Base-by-base conservation (phyloP, 2,113 vertebrate genomes). In the human (Homo sapiens) region DNA sequence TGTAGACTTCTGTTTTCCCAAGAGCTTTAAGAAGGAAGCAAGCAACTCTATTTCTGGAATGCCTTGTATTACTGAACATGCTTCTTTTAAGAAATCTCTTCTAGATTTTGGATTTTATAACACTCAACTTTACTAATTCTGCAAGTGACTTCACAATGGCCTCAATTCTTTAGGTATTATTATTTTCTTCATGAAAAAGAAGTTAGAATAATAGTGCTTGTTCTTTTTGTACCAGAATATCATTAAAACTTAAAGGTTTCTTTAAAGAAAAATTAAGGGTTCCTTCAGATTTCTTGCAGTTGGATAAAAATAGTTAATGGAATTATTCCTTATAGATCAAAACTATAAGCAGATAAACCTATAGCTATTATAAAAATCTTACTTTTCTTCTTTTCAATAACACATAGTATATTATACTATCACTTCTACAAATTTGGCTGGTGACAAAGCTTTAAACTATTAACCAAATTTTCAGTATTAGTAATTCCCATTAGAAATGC, bases 401-500 rank as follows among this genome's bases (percentile, higher is more conserved):
- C 16, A 52, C 6, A n/a, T 45, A 30, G 8, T 40, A 88, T 81
- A 22, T 91, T 17, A 70, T 73, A 87, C 18, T 61, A n/a, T 13
- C 35, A 79, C 16, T 75, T 84, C n/a, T 82, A 70, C 43, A 59
- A 78, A 85, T 90, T 61, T 94, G 45, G 55, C 61, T 73, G 8
- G 8, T 85, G 43, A 87, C 23, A 81, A 88, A 95, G 50, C 45
- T 94, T 92, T 70, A 57, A 97, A 92, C 70, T 78, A 76, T n/a
- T 90, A 97, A 78, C 35, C 76, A 98, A 97, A 52, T 92, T 93
- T 95, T 97, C 45, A 93, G 55, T 59, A 96, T 94, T 81, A 96
- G 38, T 96, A 93, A 98, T 98, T 98, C 93, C 95, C 96, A 61
- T 87, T 93, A 96, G 94, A 98, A 98, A 98, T 93, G 73, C 91